Base-by-base conservation (phyloP, 2,797 vertebrate species). In the Meda fulgida region DNA sequence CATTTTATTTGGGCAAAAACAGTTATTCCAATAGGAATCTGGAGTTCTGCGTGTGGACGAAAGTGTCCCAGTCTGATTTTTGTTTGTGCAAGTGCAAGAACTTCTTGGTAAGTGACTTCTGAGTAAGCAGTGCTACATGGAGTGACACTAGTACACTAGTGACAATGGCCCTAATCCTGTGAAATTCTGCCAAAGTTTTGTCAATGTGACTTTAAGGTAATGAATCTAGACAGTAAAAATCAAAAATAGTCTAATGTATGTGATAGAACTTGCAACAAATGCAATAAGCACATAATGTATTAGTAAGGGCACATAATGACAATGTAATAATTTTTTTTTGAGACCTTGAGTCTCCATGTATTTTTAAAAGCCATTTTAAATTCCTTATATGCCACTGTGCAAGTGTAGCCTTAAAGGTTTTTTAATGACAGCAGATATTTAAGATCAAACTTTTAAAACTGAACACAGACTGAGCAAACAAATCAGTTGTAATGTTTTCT, bases 261-360 rank as follows among this genome's bases (percentile, higher is more conserved):
- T 93, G 93, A 92, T 94, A 92, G 92, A 93, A 93, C 93, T 93
- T 94, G 93, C 92, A 94, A 93, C 94, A 93, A 94, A 46, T 94
- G 21, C 5, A 88, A 92, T 92, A 93, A 92, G 93, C 88, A 92
- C 94, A 46, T 23, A 8, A 36, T 8, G 6, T 66, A 34, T 34
- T 23, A 7, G n/a, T 11, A 43, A 65, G 40, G 31, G 16, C 40
- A 13, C 36, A 48, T 51, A 26, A 63, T 8, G 60, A 66, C 21
- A 31, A 51, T n/a, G 13, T 38, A n/a, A n/a, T 58, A 11, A 38
- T 14, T 76, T 7, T 63, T 55, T 18, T 43, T 10, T 9, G 11
- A 16, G 13, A 11, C 16, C 43, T 16, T 4, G 26, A 21, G 40
- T 31, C 19, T 66, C 18, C 0, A 26, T 72, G 3, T 1, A 40